Conservation (phyloP, 2,888 invertebrate species). For the Sthenelais limicola region DNA sequence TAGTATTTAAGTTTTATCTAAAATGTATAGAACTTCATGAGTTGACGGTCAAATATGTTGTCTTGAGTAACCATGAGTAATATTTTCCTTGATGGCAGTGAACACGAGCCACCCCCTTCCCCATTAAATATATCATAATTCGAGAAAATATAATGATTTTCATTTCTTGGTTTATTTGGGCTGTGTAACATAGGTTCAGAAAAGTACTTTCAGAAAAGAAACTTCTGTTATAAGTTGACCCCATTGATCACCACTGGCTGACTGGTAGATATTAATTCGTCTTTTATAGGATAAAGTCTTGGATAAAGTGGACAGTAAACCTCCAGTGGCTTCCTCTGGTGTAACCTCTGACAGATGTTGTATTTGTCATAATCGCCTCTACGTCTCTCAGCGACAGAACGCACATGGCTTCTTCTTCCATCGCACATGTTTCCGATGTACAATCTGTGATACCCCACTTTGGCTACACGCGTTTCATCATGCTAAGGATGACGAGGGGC, state of each 20-base stretch:
- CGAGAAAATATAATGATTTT: too few species aligned
- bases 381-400: conserved; percentile 35
- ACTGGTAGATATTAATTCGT: too few species aligned
- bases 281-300: too few species aligned
- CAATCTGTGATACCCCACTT: conserved; percentile 8
- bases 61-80: too few species aligned
- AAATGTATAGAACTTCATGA: neutral
- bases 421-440: conserved; percentile 33
- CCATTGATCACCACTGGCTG: too few species aligned
- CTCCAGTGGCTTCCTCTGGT: neutral
- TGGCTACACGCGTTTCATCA: conserved; percentile 4
- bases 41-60: neutral
- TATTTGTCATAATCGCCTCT: conserved; percentile 18
- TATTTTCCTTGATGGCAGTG: too few species aligned
- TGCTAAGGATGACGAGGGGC: conserved; percentile 5
- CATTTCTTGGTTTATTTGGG: too few species aligned
- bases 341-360: conserved; percentile 13
- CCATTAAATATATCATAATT: too few species aligned
- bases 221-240: too few species aligned
- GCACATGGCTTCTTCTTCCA: conserved; percentile 38
- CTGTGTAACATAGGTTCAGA: too few species aligned
- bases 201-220: too few species aligned
- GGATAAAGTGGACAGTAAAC: neutral
- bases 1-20: neutral
- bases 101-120: neutral